A percentile compares a stretch with the other conserved stretches of the same genome.
phyloP scores from a whole-genome alignment of 2,888 invertebrate genomes.

The Linnaemya tessellans region DNA sequence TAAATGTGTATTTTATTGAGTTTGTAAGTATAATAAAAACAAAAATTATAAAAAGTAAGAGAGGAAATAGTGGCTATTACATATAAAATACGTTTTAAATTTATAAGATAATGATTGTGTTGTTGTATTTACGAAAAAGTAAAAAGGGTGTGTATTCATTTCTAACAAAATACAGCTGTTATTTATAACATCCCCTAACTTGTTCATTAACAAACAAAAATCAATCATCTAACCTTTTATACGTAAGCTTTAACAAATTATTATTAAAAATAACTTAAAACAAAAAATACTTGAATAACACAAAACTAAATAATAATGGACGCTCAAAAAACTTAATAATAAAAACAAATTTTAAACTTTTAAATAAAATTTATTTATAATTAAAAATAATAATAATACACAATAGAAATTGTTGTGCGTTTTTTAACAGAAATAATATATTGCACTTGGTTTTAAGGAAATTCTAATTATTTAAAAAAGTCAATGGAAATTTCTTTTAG shows the following conservation, averaged over 20 bases:
- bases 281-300: constrained; percentile 29
- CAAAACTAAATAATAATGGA: constrained; percentile 67
- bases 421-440: constrained; percentile 38
- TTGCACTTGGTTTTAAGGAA: constrained; percentile 47
- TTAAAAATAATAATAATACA: constrained; percentile 22
- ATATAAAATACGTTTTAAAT: constrained; percentile 1
- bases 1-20: constrained; percentile 21
- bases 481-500: background rate
- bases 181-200: background rate
- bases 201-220: background rate
- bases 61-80: background rate
- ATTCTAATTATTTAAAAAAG: constrained; percentile 5
- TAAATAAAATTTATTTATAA: constrained; percentile 9
- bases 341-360: constrained; percentile 32
- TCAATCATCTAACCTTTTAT: background rate
- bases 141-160: background rate
- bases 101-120: background rate
- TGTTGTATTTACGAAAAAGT: too few species aligned
- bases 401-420: constrained; percentile 43
- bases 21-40: background rate
- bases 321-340: constrained; percentile 40
- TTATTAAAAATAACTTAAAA: constrained; percentile 22
- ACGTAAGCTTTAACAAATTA: background rate
- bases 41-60: constrained; percentile 18
- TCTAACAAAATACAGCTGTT: background rate